Base-by-base conservation (phyloP, 2,797 vertebrate genomes). In the Megaceryle alcyon region DNA sequence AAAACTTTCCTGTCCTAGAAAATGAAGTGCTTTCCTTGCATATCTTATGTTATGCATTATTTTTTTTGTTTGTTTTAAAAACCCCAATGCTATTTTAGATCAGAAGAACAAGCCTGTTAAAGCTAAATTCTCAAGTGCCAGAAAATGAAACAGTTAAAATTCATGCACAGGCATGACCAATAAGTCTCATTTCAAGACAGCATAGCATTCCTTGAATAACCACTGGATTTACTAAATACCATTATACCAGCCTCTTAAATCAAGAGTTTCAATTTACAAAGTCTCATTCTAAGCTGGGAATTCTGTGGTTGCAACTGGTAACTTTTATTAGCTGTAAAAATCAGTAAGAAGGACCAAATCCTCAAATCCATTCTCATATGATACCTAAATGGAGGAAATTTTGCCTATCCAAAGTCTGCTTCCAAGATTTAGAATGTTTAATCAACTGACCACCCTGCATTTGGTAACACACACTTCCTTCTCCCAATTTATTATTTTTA, bases 371-470 rank as follows among this genome's bases (percentile, higher is more conserved):
- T 70, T 82, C 56, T 80, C 44, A 65, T 29, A 17, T 3, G 88
- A 29, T 39, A 77, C 5, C 26, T 44, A 70, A 70, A 13, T 8
- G 39, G 70, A 86, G 43, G 29, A 86, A 92, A 51, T 10, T 73
- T 82, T 71, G 19, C n/a, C 48, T 53, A 26, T 76, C 51, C 12
- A 63, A 91, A 90, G 44, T 37, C 60, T 87, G 5, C 46, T 71
- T 80, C 39, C 33, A 82, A 43, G n/a, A 72, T 75, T 53, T 25
- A 56, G 11, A 61, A 82, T 1, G 0, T 59, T 82, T 59, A 72
- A 66, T 63, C 14, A 69, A 39, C 14, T 0, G 0, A 31, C 7
- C 31, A 39, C 43, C 18, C 63, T 66, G 31, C 14, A 54, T 56
- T 77, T 65, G 10, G 46, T 29, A 80, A 83, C 33, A 44, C 12